Conservation (phyloP, 2,888 invertebrate species). For the Lasioglossum vierecki region DNA sequence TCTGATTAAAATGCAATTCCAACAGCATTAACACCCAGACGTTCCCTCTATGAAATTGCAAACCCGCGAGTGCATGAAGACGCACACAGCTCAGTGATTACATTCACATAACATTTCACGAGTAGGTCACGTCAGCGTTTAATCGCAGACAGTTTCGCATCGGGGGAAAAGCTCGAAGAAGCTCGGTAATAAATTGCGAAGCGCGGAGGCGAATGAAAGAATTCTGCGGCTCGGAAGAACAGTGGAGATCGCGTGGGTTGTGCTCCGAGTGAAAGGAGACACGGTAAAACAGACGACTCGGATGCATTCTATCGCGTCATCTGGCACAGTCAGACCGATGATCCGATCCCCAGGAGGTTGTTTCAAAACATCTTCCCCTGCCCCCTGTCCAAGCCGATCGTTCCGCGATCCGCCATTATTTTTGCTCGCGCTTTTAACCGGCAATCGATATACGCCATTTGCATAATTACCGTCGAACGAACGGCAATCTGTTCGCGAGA, state of each 20-base stretch:
- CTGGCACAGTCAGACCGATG: conserved; percentile 1
- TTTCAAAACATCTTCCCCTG: conserved; percentile 1
- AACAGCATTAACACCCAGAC: background rate
- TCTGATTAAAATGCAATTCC: too few species aligned
- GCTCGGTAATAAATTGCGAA: background rate
- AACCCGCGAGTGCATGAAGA: background rate
- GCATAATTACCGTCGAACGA: conserved; percentile 62
- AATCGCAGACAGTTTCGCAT: background rate
- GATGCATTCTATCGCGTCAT: conserved; percentile 1
- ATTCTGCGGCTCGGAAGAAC: background rate
- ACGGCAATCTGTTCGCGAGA: conserved; percentile 49
- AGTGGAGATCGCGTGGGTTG: background rate
- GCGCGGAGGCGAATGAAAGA: background rate
- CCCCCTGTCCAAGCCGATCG: background rate
- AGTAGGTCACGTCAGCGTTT: background rate
- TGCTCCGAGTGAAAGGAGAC: background rate
- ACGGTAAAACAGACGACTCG: background rate
- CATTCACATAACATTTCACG: background rate
- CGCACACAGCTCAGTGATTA: background rate
- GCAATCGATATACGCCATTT: conserved; percentile 64
- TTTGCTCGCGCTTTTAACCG: conserved; percentile 54
- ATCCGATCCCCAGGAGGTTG: conserved; percentile 6
- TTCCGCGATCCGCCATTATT: conserved; percentile 47
- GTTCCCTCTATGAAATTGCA: background rate
- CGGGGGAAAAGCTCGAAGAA: background rate